Conservation (phyloP, 2,113 vertebrate species). For the Cygnus atratus region DNA sequence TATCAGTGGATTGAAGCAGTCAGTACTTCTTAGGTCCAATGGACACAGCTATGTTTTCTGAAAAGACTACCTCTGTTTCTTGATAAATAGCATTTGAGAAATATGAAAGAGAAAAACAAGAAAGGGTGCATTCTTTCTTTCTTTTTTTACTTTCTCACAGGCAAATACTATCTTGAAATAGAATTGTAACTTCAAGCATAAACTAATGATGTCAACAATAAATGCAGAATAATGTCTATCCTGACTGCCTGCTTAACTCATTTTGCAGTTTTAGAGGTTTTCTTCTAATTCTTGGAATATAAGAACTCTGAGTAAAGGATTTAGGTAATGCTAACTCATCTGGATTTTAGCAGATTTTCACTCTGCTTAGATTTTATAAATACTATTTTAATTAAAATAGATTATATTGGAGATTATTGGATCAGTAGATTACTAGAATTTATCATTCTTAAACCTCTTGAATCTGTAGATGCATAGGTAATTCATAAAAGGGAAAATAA, state of each 20-base stretch:
- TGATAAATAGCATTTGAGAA: not conserved
- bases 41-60: not conserved
- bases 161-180: not conserved
- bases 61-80: not conserved
- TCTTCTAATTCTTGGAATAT: not conserved
- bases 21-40: not conserved
- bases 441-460: not conserved
- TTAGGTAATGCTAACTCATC: not conserved
- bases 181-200: not conserved
- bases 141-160: not conserved
- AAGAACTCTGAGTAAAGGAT: not conserved
- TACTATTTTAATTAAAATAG: not conserved
- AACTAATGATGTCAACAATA: rapidly evolving
- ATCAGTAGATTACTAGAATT: not conserved
- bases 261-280: not conserved
- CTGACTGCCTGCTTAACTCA: not conserved
- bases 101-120: not conserved
- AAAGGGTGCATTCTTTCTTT: not conserved
- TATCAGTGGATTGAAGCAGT: not conserved
- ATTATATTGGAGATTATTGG: not conserved
- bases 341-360: not conserved
- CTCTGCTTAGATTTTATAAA: not conserved
- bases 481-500: not conserved
- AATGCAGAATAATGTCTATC: not conserved
- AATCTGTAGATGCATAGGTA: not conserved